phyloP scores from a whole-genome alignment of 2,888 invertebrate species.

The Drepanosiphum platanoidis region DNA sequence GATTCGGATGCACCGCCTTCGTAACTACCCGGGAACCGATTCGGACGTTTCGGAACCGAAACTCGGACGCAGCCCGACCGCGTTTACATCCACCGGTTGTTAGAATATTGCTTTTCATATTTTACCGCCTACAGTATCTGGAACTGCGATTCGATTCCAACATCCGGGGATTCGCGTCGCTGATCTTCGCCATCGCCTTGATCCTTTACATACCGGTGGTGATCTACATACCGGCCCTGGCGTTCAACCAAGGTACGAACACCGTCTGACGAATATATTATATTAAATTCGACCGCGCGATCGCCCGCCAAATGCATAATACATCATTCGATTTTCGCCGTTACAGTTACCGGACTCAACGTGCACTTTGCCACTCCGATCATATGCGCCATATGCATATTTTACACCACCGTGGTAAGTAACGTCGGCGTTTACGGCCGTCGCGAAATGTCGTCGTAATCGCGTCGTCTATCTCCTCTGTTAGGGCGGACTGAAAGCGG shows the following conservation, averaged over 20 bases:
- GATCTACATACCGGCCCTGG: slow-evolving; percentile 87
- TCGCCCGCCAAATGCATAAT: neutral
- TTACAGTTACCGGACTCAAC: slow-evolving; percentile 81
- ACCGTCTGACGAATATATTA: neutral
- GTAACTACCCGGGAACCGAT: too few species aligned
- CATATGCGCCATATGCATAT: slow-evolving; percentile 86
- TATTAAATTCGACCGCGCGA: neutral
- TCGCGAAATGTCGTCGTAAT: too few species aligned
- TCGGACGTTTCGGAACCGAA: too few species aligned
- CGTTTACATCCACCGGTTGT: too few species aligned
- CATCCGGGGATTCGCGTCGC: slow-evolving; percentile 64
- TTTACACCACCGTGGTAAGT: slow-evolving; percentile 88
- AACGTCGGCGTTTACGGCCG: neutral
- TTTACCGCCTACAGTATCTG: slow-evolving; percentile 66
- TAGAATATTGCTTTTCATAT: too few species aligned
- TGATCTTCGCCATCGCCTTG: slow-evolving; percentile 64
- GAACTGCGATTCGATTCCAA: slow-evolving; percentile 65
- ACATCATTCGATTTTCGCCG: neutral
- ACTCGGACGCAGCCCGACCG: too few species aligned
- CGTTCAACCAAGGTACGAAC: slow-evolving; percentile 79
- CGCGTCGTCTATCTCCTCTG: too few species aligned
- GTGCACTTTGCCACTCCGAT: slow-evolving; percentile 81
- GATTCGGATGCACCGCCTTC: too few species aligned
- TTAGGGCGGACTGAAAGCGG: slow-evolving; percentile 81
- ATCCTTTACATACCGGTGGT: slow-evolving; percentile 83